phyloP scores from a whole-genome alignment of 2,888 invertebrate species.

The Synergus laeviventris region DNA sequence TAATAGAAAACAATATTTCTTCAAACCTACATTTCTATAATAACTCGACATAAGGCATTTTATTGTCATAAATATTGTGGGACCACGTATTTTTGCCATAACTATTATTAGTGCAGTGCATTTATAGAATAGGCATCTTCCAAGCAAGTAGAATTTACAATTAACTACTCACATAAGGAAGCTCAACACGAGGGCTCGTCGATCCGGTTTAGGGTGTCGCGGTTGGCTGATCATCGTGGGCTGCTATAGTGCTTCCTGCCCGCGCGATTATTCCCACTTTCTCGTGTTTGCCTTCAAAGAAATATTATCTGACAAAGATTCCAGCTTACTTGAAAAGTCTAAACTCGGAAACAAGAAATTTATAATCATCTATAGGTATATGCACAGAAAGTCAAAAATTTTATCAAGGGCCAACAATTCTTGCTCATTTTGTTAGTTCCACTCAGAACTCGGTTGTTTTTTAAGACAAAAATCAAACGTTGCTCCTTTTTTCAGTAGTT shows the following conservation, averaged over 20 bases:
- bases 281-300: slow-evolving; percentile 14
- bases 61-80: neutral
- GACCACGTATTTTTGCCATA: neutral
- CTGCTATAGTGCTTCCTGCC: slow-evolving; percentile 60
- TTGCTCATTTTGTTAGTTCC: too few relatives aligned
- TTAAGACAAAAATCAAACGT: neutral
- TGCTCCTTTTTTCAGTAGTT: neutral
- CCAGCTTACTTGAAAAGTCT: neutral
- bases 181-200: slow-evolving; percentile 54
- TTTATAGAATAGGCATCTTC: slow-evolving; percentile 8
- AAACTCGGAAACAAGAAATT: neutral
- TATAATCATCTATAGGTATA: too few relatives aligned
- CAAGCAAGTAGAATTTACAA: slow-evolving; percentile 51
- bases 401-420: neutral
- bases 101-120: neutral
- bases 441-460: neutral
- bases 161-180: slow-evolving; percentile 54
- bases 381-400: too few relatives aligned
- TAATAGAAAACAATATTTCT: slow-evolving; percentile 19
- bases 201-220: slow-evolving; percentile 65
- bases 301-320: slow-evolving; percentile 19
- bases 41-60: neutral
- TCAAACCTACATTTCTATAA: neutral
- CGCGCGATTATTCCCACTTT: slow-evolving; percentile 46
- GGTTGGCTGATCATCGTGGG: slow-evolving; percentile 60